phyloP scores from a whole-genome alignment of 2,797 vertebrate species.

The Lepus townsendii region DNA sequence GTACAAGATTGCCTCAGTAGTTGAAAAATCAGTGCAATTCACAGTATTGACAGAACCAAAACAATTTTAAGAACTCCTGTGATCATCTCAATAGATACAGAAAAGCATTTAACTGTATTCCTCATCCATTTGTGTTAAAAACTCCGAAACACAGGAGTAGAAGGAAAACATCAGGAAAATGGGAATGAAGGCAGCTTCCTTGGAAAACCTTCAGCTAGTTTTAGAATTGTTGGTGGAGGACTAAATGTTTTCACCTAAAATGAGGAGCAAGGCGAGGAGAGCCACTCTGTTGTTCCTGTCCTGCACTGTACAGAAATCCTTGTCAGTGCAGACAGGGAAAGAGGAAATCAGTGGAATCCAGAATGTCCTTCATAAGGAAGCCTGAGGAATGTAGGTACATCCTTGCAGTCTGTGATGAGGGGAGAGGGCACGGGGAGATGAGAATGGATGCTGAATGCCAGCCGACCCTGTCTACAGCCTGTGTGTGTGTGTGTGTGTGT shows the following conservation, averaged over 20 bases:
- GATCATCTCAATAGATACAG: neutral
- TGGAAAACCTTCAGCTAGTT: neutral
- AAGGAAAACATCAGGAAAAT: neutral
- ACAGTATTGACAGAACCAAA: neutral
- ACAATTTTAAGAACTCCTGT: neutral
- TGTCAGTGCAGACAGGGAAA: neutral
- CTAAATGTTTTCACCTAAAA: neutral
- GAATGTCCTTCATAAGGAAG: neutral
- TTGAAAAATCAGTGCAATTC: neutral
- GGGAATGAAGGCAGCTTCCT: neutral
- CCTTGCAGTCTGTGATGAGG: neutral
- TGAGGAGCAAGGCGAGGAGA: neutral
- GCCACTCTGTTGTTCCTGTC: neutral
- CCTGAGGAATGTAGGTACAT: neutral
- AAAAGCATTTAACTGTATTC: neutral
- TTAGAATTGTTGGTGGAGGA: neutral
- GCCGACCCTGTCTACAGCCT: neutral
- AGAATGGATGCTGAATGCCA: neutral
- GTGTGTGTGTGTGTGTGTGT: neutral
- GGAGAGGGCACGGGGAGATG: neutral
- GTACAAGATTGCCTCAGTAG: neutral
- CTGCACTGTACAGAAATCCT: neutral
- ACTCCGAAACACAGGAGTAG: neutral
- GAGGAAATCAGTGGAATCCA: neutral
- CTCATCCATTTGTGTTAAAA: neutral